Base-by-base conservation (phyloP, 2,113 vertebrate genomes). In the Gasterosteus aculeatus region DNA sequence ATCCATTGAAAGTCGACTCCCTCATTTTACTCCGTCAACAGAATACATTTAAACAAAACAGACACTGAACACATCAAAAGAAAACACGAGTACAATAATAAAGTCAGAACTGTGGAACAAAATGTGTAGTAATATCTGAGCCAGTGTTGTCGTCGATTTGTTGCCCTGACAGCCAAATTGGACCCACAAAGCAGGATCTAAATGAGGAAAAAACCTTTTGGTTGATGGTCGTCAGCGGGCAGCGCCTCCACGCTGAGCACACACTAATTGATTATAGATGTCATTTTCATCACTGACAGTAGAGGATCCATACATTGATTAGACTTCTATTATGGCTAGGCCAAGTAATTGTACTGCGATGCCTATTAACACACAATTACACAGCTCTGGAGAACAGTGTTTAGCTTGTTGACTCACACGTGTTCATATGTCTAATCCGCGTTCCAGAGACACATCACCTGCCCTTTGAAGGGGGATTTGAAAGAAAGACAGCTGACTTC, bases 261-360 rank as follows among this genome's bases (percentile, higher is more conserved):
- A 29, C 62, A 69, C 78, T 83, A 92, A 93, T 92, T 91, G 92
- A 92, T 93, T 93, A 91, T 89, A 85, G 86, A 88, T 91, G 92
- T 85, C 63, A 77, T 91, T 90, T 88, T 75, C 90, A 83, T 85
- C 84, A 91, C 91, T 91, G 91, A 87, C 92, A 91, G 84, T 78
- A 91, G 90, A 85, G 89, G 90, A 90, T 93, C 92, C 81, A 91
- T 93, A 87, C 87, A 91, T 93, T 89, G 90, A 92, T 90, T 83
- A 53, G 71, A 74, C 79, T 78, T 80, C 81, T 75, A 80, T 85
- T 88, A 74, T 83, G 49, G 69, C 62, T 61, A 79, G 57, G 78
- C 61, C 74, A n/a, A 75, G 83, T 81, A 81, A 91, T 90, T 86
- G 80, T 76, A 62, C 47, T 75, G 67, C 29, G 80, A 64, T 56